Conservation (phyloP, 2,797 vertebrate genomes). For the Protonibea diacanthus region DNA sequence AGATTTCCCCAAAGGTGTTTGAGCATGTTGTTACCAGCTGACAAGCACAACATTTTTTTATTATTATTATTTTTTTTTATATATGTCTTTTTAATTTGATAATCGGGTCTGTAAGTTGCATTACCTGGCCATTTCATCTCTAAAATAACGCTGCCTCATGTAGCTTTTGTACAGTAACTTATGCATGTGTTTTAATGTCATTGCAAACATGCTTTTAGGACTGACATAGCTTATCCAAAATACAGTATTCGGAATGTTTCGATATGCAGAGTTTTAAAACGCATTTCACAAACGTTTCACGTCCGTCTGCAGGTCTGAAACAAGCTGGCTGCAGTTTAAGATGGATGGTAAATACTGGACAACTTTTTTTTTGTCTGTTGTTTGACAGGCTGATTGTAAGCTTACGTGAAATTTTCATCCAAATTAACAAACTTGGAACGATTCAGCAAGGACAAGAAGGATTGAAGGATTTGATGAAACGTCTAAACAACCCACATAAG, state of each 20-base stretch:
- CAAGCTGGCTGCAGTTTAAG: slow-evolving; percentile 26
- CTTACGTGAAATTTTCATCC: slow-evolving; percentile 27
- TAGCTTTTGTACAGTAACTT: slow-evolving; percentile 86
- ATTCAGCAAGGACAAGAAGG: slow-evolving; percentile 23
- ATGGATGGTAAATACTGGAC: slow-evolving; percentile 24
- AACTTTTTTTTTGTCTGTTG: slow-evolving; percentile 44
- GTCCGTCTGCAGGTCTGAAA: slow-evolving; percentile 33
- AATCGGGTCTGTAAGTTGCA: slow-evolving; percentile 48
- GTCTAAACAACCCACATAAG: slow-evolving; percentile 66
- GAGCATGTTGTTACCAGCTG: slow-evolving; percentile 52
- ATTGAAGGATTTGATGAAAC: slow-evolving; percentile 62
- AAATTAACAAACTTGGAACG: slow-evolving; percentile 22
- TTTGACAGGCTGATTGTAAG: slow-evolving; percentile 61
- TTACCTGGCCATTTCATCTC: slow-evolving; percentile 64
- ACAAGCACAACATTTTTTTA: slow-evolving; percentile 60
- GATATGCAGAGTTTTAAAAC: slow-evolving; percentile 56
- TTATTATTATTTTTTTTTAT: background rate
- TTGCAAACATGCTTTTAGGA: slow-evolving; percentile 68
- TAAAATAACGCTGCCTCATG: slow-evolving; percentile 58
- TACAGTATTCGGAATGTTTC: slow-evolving; percentile 71
- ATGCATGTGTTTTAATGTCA: slow-evolving; percentile 80
- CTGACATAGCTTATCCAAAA: slow-evolving; percentile 62
- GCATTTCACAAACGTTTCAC: slow-evolving; percentile 19
- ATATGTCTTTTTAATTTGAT: slow-evolving; percentile 56
- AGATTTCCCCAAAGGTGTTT: slow-evolving; percentile 31